Percentiles rank a stretch among this genome's conserved stretches.
Evolutionary conservation across 2,797 vertebrate genomes (phyloP).

Genomic region (Megalops cyprinoides): DNA sequence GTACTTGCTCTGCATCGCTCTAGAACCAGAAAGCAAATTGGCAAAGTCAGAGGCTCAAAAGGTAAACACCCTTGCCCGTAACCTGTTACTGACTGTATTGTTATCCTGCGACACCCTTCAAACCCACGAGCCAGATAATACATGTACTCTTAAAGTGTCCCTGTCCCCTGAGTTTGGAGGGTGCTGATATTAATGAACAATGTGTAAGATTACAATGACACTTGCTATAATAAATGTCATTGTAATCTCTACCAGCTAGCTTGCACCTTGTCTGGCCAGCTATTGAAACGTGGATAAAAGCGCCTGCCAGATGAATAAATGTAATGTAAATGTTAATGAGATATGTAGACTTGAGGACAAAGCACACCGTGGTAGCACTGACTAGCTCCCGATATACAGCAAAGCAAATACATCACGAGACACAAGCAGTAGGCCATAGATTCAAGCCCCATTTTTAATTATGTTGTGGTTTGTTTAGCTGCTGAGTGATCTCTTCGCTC

Average conservation of each 20-base stretch:
- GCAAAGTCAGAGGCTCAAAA: slow-evolving; percentile 82
- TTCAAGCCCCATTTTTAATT: slow-evolving; percentile 26
- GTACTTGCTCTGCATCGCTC: slow-evolving; percentile 84
- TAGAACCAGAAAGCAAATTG: slow-evolving; percentile 80
- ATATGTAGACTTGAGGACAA: too few relatives aligned
- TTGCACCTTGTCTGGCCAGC: too few relatives aligned
- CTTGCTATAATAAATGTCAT: too few relatives aligned
- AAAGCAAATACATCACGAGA: background rate
- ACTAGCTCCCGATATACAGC: background rate
- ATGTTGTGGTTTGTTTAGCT: slow-evolving; percentile 66
- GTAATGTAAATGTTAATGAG: too few relatives aligned
- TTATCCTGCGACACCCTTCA: background rate
- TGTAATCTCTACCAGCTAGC: too few relatives aligned
- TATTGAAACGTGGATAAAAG: too few relatives aligned
- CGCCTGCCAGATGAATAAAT: too few relatives aligned
- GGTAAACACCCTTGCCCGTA: slow-evolving; percentile 61
- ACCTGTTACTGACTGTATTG: background rate
- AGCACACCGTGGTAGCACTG: background rate
- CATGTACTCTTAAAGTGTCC: background rate
- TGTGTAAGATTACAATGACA: too few relatives aligned
- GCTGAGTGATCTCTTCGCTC: slow-evolving; percentile 85
- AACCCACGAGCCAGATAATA: background rate
- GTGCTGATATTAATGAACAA: too few relatives aligned
- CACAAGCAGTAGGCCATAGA: too few relatives aligned
- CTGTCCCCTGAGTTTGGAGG: too few relatives aligned